Evolutionary conservation across 2,113 vertebrate species (phyloP), one percentile per base, ranked within the genome.

Genomic region (Cavia porcellus): DNA sequence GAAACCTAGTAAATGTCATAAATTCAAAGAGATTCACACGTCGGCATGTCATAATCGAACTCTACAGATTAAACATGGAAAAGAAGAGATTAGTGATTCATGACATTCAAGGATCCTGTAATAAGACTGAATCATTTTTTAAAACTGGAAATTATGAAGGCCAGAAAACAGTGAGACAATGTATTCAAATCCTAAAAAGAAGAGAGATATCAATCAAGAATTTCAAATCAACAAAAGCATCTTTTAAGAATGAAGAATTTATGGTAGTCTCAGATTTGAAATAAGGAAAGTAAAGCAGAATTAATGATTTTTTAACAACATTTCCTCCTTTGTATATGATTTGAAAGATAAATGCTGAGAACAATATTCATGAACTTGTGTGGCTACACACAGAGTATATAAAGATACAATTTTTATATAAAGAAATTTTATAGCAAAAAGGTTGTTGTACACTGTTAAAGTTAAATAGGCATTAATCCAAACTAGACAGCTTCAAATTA

Each of bases 201-300:
- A 77, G 92, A 55, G 61, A 70, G 9, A 17, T 83, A 15, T 77
- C 35, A 72, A 79, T 68, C 20, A 95, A 90, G n/a, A 88, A 77
- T 38, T 91, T 35, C 59, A 47, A 20, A 35, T 72, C 9, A 38
- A 32, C 50, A 42, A 84, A 84, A 35, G 9, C 57, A 38, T 62
- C 61, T 47, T 90, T 70, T 35, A 82, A 92, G 87, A 52, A 72
- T 72, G 74, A 96, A 35, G 74, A 96, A 28, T 32, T 45, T 75
- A 47, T 81, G 7, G 50, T 6, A 90, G 72, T 80, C 20, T 14
- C 32, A 86, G 3, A 35, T 68, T 70, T 50, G 25, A 75, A 81
- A 86, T 10, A 92, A 83, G n/a, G 55, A 84, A 72, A 80, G 5
- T 19, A 12, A 86, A 7, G 17, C 38, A 66, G 1, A 82, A 90